Conservation (phyloP, 2,113 vertebrate species). For the Crotophaga sulcirostris region DNA sequence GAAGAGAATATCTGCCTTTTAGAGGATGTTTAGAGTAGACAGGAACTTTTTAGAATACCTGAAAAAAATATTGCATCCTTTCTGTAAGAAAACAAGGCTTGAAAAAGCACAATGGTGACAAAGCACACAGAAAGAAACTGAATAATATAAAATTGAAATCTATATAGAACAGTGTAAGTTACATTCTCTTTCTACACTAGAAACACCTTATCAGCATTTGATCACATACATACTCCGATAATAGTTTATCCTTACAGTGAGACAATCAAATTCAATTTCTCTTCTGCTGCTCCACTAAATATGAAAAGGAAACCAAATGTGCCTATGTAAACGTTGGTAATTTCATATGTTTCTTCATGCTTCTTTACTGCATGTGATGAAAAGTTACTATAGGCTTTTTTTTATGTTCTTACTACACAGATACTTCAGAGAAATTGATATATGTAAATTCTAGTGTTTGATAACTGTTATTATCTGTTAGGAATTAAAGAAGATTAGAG, state of each 20-base stretch:
- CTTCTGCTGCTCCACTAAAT: not conserved
- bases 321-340: not conserved
- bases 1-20: not conserved
- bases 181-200: not conserved
- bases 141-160: slow-evolving; percentile 22
- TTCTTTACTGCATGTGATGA: not conserved
- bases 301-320: not conserved
- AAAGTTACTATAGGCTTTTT: not conserved
- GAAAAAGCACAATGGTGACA: not conserved
- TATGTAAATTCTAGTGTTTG: not conserved
- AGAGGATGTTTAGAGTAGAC: not conserved
- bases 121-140: slow-evolving; percentile 19
- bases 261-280: not conserved
- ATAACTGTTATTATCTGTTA: slow-evolving; percentile 6
- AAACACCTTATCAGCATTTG: not conserved
- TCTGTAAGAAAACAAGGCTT: not conserved
- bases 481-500: slow-evolving; percentile 21
- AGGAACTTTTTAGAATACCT: not conserved
- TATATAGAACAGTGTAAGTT: not conserved
- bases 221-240: slow-evolving; percentile 13
- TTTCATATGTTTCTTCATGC: not conserved
- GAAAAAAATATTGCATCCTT: not conserved
- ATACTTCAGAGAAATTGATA: not conserved
- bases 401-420: not conserved
- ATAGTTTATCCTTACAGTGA: not conserved